These are phyloP conservation scores for Onchidella celtica DNA, from an alignment of 2,888 invertebrate genomes.

Conservation along the genomic window DNA sequence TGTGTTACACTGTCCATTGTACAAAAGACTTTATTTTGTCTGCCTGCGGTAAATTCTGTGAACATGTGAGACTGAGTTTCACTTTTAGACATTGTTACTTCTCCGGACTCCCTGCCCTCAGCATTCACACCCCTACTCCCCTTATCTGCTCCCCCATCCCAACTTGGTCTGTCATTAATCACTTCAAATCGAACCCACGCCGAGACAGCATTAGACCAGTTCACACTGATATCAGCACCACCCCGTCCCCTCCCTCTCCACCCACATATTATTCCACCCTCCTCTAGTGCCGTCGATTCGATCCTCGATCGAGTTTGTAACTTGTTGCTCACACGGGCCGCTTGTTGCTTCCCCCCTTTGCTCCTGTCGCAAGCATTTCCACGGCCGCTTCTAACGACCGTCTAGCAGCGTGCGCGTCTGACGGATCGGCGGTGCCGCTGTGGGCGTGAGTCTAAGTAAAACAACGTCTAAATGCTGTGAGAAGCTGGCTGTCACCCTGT, in stretches of 20 bases:
- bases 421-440: conserved; percentile 7
- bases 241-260: not conserved
- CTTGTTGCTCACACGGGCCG: not conserved
- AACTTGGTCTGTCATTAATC: not conserved
- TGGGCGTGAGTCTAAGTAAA: not conserved
- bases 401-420: conserved; percentile 10
- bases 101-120: not conserved
- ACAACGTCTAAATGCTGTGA: not conserved
- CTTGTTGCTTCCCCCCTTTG: conserved; percentile 22
- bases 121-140: not conserved
- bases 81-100: no score
- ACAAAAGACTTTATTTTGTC: no score
- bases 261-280: no score
- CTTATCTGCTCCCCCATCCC: not conserved
- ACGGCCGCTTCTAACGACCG: not conserved
- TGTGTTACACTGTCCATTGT: no score
- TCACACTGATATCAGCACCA: no score
- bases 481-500: not conserved
- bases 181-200: no score
- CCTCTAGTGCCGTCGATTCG: conserved; percentile 39
- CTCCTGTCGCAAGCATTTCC: not conserved
- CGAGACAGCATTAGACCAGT: no score
- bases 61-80: no score
- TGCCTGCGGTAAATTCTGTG: no score
- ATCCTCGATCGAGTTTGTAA: not conserved